Evolutionary conservation across 2,888 invertebrate genomes (phyloP).

Genomic region (Andrena praecox): DNA sequence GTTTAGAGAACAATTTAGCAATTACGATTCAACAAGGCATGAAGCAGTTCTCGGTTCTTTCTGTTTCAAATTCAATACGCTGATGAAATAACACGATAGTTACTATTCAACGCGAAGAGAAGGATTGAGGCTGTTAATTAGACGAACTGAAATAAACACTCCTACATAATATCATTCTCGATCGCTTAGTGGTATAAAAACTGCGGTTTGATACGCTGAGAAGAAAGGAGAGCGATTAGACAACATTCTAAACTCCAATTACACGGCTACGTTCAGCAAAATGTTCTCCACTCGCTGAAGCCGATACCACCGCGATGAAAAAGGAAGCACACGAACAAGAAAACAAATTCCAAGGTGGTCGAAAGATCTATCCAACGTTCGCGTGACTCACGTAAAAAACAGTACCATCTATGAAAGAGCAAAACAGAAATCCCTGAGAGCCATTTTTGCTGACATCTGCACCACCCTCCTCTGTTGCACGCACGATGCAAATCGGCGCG

Average conservation of each 20-base stretch:
- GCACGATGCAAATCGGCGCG: not conserved
- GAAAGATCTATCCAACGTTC: not conserved
- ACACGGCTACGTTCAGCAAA: no score
- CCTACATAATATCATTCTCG: not conserved
- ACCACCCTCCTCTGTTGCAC: not conserved
- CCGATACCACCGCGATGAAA: no score
- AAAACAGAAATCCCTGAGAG: not conserved
- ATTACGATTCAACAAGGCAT: constrained; percentile 17
- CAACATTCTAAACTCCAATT: not conserved
- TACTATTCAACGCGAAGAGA: not conserved
- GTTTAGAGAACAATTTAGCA: constrained; percentile 3
- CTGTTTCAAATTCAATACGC: constrained; percentile 24
- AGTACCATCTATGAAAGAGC: no score
- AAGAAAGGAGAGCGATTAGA: not conserved
- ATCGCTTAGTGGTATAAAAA: not conserved
- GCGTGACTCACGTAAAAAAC: not conserved
- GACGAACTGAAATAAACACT: not conserved
- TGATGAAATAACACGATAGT: no score
- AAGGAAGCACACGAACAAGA: no score
- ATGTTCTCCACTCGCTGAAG: no score
- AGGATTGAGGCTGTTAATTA: not conserved
- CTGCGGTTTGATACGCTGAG: not conserved
- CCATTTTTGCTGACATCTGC: not conserved
- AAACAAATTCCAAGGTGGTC: not conserved
- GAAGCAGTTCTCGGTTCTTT: not conserved